phyloP scores from a whole-genome alignment of 2,888 invertebrate genomes.

The Papilio protenor region DNA sequence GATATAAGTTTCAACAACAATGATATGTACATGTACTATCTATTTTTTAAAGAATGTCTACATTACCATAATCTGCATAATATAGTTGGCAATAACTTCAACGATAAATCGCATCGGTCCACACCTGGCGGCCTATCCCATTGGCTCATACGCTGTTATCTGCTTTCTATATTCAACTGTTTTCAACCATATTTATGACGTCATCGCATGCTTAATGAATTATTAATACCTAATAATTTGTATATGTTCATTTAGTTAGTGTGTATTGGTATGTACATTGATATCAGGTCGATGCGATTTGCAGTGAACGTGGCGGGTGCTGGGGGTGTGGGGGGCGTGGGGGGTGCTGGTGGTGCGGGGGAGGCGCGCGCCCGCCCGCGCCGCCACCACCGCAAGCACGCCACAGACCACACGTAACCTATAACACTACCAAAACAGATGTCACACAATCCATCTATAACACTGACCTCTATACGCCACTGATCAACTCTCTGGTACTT shows the following conservation, averaged over 20 bases:
- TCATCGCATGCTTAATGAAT: not conserved
- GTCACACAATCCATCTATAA: slow-evolving; percentile 13
- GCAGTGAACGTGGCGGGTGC: slow-evolving; percentile 29
- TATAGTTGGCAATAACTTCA: too few species aligned
- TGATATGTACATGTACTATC: too few species aligned
- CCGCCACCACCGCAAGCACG: slow-evolving; percentile 66
- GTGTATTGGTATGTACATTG: slow-evolving; percentile 15
- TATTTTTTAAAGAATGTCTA: too few species aligned
- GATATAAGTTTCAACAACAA: too few species aligned
- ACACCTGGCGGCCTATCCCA: not conserved
- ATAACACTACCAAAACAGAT: slow-evolving; percentile 43
- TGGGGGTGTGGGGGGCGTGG: slow-evolving; percentile 50
- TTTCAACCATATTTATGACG: not conserved
- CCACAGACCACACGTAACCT: slow-evolving; percentile 73
- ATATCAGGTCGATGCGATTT: slow-evolving; percentile 24
- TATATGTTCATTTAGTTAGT: not conserved
- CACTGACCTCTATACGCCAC: slow-evolving; percentile 2
- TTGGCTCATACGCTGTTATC: not conserved
- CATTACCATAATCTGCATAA: too few species aligned
- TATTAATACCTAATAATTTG: not conserved
- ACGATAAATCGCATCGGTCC: too few species aligned
- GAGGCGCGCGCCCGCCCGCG: slow-evolving; percentile 53
- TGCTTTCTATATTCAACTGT: not conserved
- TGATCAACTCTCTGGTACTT: not conserved
- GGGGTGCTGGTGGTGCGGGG: slow-evolving; percentile 48